Evolutionary conservation across 2,797 vertebrate species (phyloP), one percentile per base, ranked within the genome.

Genomic region (Enteromius thamalakanensis): DNA sequence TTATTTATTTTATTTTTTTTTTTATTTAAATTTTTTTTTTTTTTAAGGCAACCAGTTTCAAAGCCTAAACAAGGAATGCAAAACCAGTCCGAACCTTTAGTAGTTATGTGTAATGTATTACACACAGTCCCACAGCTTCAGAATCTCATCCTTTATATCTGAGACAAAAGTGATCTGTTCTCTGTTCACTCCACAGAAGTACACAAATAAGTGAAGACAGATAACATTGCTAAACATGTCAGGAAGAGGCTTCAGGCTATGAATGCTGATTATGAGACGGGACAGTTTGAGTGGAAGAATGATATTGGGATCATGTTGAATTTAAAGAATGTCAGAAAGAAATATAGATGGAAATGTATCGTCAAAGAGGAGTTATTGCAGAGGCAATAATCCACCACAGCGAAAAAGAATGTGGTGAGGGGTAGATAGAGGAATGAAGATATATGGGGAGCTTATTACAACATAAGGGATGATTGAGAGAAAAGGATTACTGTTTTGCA

Each of bases 401-500:
- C 47, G 3, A 37, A 42, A 70, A 37, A 58, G 62, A 76, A 12
- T 60, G 58, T 23, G 78, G 53, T 26, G 65, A 37, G 77, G 53
- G 29, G 51, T 8, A 51, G 71, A 32, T 34, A 81, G 62, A 78
- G 79, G 62, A 42, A 64, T 62, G 47, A 10, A 76, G 37, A 53
- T 79, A 83, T 74, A 77, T 42, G 23, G 58, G 76, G 71, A 81
- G 69, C 2, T 72, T 80, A 68, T 74, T 37, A 29, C 45, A n/a
- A 34, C 37, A 65, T 55, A 80, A 75, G 17, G 34, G 55, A 81
- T 58, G 77, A 75, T 67, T 80, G 78, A 6, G 51, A 76, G 80
- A 75, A 3, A 15, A 84, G 90, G 91, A 92, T 92, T 92, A 93
- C 90, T 89, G 81, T 93, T 91, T 92, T 91, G 81, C 87, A 45